Conservation (phyloP, 2,113 vertebrate species). For the Dolichotis patagonum region DNA sequence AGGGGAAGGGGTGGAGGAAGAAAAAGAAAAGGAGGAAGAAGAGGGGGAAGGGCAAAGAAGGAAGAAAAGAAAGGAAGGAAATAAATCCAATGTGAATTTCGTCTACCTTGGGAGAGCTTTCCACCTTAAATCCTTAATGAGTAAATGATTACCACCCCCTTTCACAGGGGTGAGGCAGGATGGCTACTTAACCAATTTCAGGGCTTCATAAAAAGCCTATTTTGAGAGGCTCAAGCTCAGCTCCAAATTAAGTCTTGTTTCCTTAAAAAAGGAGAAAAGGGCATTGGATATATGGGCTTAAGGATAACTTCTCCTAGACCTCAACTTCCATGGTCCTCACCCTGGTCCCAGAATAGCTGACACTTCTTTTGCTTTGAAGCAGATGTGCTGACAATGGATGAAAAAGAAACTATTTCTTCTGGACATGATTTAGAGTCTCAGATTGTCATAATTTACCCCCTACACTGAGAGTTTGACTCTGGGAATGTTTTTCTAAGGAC, state of each 20-base stretch:
- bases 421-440: not conserved
- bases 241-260: not conserved
- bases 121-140: not conserved
- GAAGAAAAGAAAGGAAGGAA: no score
- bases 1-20: no score
- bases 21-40: no score
- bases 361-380: not conserved
- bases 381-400: not conserved
- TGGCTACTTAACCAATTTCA: not conserved
- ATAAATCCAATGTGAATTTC: accelerated
- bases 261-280: not conserved
- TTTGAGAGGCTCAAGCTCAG: not conserved
- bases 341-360: no score
- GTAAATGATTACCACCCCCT: not conserved
- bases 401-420: not conserved
- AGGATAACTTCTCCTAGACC: not conserved
- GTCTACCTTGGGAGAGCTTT: not conserved
- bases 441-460: not conserved
- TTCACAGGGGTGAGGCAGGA: not conserved
- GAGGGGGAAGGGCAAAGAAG: accelerated
- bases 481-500: not conserved
- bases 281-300: no score
- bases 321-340: not conserved
- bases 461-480: not conserved
- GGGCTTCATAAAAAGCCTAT: not conserved